These are phyloP conservation scores for Sphinx pinastri DNA, from an alignment of 2,888 invertebrate genomes.

Conservation along the genomic window DNA sequence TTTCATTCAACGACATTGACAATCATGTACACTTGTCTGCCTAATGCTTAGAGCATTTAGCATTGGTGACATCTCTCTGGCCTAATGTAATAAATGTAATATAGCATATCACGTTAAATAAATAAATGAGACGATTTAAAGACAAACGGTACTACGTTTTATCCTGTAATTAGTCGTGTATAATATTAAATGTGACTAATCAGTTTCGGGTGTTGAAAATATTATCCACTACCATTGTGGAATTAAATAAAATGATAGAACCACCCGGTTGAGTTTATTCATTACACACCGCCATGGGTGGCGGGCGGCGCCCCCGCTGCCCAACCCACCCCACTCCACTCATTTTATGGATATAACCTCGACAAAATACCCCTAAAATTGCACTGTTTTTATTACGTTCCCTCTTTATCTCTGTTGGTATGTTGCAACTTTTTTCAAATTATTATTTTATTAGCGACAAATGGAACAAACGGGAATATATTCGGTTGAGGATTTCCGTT, in stretches of 20 bases:
- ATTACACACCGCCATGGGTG: slow-evolving; percentile 75
- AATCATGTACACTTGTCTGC: no score
- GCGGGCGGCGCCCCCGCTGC: slow-evolving; percentile 42
- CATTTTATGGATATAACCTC: slow-evolving; percentile 84
- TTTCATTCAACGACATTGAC: no score
- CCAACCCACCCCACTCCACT: slow-evolving; percentile 64
- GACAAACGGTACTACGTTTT: no score
- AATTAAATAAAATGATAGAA: slow-evolving; percentile 78
- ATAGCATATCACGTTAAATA: no score
- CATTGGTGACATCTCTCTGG: no score
- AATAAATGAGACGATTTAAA: no score
- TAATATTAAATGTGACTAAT: slow-evolving; percentile 49
- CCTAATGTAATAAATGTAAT: no score
- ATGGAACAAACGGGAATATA: neutral
- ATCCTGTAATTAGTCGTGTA: neutral
- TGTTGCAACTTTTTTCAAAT: slow-evolving; percentile 76
- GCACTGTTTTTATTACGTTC: slow-evolving; percentile 83
- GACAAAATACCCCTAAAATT: slow-evolving; percentile 84
- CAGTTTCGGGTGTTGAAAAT: slow-evolving; percentile 59
- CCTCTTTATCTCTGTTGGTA: slow-evolving; percentile 82
- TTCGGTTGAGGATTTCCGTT: neutral
- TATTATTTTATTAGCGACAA: slow-evolving; percentile 57
- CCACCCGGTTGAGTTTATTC: slow-evolving; percentile 81
- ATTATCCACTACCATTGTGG: slow-evolving; percentile 74
- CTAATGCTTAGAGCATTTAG: no score